Conservation (phyloP, 2,113 vertebrate species). For the Actenoides lindsayi region DNA sequence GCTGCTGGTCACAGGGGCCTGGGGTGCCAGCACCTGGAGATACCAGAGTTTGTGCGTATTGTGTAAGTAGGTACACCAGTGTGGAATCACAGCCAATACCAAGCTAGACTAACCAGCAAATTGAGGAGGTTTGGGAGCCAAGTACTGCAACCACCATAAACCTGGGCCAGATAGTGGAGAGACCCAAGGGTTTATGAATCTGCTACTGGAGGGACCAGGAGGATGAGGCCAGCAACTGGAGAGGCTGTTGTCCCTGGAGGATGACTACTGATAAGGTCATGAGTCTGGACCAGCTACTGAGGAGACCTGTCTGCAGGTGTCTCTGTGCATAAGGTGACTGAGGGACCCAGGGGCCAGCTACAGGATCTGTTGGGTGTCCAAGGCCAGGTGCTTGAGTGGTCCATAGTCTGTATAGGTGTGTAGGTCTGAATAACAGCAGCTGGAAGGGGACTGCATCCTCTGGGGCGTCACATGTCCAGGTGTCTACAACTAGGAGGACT, state of each 20-base stretch:
- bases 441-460: neutral
- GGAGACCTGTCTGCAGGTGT: neutral
- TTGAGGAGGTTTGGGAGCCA: too few relatives aligned
- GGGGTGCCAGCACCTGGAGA: too few relatives aligned
- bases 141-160: too few relatives aligned
- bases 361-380: neutral
- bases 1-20: too few relatives aligned
- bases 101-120: too few relatives aligned
- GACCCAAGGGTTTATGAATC: accelerated
- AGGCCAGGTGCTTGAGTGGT: neutral
- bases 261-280: neutral
- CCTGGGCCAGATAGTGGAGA: neutral
- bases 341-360: neutral
- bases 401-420: too few relatives aligned
- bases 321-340: neutral
- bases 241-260: neutral
- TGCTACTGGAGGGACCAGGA: neutral
- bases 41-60: too few relatives aligned
- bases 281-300: too few relatives aligned
- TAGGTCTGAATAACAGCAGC: neutral
- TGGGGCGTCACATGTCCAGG: neutral
- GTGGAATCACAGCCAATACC: too few relatives aligned
- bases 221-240: neutral
- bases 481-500: neutral
- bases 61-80: too few relatives aligned